Evolutionary conservation across 1,140 invertebrate species (phyloP).

Genomic region (Metaphire vulgaris): DNA sequence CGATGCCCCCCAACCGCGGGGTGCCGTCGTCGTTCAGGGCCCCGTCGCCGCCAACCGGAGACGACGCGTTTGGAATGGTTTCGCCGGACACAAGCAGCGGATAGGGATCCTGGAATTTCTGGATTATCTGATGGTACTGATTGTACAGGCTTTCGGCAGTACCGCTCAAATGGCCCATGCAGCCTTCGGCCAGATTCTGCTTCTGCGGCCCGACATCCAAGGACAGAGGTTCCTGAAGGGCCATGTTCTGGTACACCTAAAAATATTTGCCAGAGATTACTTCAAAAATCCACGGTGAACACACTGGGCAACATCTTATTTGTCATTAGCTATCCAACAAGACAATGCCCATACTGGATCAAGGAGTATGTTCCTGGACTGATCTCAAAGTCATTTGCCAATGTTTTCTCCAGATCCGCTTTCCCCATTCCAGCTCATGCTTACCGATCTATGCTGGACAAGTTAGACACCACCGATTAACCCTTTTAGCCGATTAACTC

Average conservation of each 20-base stretch:
- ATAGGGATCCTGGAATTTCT: not conserved
- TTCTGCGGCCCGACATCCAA: not conserved
- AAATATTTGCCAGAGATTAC: too few relatives aligned
- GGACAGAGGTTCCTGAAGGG: not conserved
- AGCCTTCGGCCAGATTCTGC: not conserved
- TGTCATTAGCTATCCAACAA: too few relatives aligned
- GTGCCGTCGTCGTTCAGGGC: constrained; percentile 35
- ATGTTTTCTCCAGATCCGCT: too few relatives aligned
- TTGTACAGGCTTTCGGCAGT: constrained; percentile 24
- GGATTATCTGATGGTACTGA: not conserved
- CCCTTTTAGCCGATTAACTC: too few relatives aligned
- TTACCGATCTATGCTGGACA: too few relatives aligned
- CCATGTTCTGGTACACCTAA: not conserved
- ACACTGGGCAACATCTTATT: too few relatives aligned
- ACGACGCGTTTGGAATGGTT: constrained; percentile 4
- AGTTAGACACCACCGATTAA: too few relatives aligned
- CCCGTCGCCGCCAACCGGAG: constrained; percentile 24
- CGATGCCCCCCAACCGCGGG: constrained; percentile 39
- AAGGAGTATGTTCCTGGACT: too few relatives aligned
- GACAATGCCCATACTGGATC: too few relatives aligned
- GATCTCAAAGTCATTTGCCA: too few relatives aligned
- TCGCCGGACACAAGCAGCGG: not conserved
- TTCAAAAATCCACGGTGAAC: too few relatives aligned
- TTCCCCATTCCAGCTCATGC: too few relatives aligned
- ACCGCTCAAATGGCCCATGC: constrained; percentile 33